Conservation (phyloP, 2,113 vertebrate genomes). For the Gyps fulvus region DNA sequence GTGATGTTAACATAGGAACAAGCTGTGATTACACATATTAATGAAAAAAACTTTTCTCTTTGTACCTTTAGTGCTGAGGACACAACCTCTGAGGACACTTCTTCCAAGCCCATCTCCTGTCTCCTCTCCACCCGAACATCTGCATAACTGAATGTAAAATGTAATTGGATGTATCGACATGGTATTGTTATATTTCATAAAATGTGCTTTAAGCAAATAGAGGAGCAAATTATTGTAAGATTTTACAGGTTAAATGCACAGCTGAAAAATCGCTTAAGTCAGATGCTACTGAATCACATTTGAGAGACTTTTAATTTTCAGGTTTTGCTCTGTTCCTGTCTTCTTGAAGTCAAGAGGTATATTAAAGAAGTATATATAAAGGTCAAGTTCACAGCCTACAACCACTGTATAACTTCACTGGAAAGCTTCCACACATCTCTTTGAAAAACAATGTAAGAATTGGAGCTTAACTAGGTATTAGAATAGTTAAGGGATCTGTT, state of each 20-base stretch:
- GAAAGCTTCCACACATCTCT: background rate
- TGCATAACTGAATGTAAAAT: constrained; percentile 72
- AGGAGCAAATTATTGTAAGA: background rate
- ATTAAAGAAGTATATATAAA: background rate
- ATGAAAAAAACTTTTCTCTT: background rate
- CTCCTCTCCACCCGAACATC: constrained; percentile 80
- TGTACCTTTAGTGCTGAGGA: constrained; percentile 76
- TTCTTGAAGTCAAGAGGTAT: background rate
- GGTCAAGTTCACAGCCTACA: background rate
- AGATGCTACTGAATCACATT: background rate
- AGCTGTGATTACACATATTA: background rate
- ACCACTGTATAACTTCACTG: background rate
- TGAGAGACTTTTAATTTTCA: background rate
- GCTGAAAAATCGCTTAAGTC: background rate
- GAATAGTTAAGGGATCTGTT: background rate
- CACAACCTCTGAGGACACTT: constrained; percentile 64
- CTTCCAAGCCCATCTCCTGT: constrained; percentile 75
- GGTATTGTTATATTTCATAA: background rate
- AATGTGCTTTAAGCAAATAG: background rate
- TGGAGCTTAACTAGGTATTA: background rate
- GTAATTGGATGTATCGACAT: background rate
- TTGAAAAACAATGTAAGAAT: background rate
- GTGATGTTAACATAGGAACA: background rate
- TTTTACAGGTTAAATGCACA: background rate
- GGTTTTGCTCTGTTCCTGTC: background rate